Percentiles rank a stretch among this genome's conserved stretches.
These are phyloP conservation scores for Camptogramma bilineatum DNA, from an alignment of 2,888 invertebrate species.

Conservation along the genomic window DNA sequence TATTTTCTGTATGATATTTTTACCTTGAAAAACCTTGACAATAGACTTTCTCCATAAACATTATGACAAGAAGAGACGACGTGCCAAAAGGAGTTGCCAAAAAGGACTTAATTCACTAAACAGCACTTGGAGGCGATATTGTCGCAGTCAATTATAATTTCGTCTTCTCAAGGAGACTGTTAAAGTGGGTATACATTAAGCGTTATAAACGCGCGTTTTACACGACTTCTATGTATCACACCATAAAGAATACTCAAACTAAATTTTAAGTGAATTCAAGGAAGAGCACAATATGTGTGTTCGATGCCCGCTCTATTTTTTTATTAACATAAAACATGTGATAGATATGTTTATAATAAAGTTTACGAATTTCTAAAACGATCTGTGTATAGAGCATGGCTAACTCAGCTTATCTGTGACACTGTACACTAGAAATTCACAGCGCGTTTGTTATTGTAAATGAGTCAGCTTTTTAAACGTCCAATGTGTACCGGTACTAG, in stretches of 20 bases:
- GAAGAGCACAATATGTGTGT: too few species aligned
- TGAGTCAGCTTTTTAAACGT: background rate
- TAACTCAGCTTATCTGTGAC: too few species aligned
- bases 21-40: too few species aligned
- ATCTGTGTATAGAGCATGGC: too few species aligned
- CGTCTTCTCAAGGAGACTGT: constrained; percentile 58
- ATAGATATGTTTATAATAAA: too few species aligned
- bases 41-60: background rate
- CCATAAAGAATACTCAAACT: background rate
- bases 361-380: too few species aligned
- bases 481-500: constrained; percentile 19
- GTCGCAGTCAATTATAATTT: constrained; percentile 61
- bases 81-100: constrained; percentile 26
- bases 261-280: too few species aligned
- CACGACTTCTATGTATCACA: background rate
- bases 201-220: background rate
- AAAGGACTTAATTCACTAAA: constrained; percentile 45
- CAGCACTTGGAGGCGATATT: constrained; percentile 43
- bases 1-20: too few species aligned
- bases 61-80: constrained; percentile 26
- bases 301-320: too few species aligned
- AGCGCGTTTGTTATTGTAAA: too few species aligned
- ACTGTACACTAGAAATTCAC: too few species aligned
- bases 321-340: too few species aligned
- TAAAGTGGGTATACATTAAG: constrained; percentile 22